Evolutionary conservation across 2,113 vertebrate genomes (phyloP), one percentile per base, ranked within the genome.

Genomic region (Aphyosemion australe): DNA sequence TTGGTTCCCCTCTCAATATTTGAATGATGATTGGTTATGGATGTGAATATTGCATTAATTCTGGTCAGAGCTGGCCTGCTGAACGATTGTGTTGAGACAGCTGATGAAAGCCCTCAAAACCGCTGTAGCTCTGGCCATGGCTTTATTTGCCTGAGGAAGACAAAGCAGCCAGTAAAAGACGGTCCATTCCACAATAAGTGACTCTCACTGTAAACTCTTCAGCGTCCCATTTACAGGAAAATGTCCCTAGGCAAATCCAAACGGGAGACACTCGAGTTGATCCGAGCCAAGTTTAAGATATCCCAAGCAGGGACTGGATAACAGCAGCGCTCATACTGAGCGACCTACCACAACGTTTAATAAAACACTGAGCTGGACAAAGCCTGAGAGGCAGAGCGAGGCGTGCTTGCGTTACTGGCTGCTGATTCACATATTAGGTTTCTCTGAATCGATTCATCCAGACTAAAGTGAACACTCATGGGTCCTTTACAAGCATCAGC

Each of bases 101-200:
- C 62, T 45, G 87, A 74, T 80, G 86, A 90, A 91, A 92, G 80
- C 74, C 84, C 80, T 81, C 69, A 87, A 84, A 85, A 89, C 89
- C 89, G 3, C 86, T 87, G 67, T 42, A 81, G 82, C 84, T 85
- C 73, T 80, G 72, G 71, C 80, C 75, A 59, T 48, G 56, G 83
- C 90, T 87, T 79, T 26, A 76, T 81, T 91, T 92, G 84, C 80
- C 76, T 72, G 67, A 15, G 48, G 74, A 86, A 86, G 77, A 90
- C 89, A 91, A 90, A 89, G 75, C 64, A 88, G 84, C 84, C 84
- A 90, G 88, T 89, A 90, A 90, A 84, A 90, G 83, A 85, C 71
- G 66, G 82, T 83, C 84, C 63, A 61, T 86, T 87, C 81, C 73
- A 80, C 76, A 84, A 84, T 89, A 83, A 89, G 86, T 65, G 79